These are phyloP conservation scores for Zaprionus camerounensis DNA, from an alignment of 1,140 invertebrate genomes.

Conservation along the genomic window DNA sequence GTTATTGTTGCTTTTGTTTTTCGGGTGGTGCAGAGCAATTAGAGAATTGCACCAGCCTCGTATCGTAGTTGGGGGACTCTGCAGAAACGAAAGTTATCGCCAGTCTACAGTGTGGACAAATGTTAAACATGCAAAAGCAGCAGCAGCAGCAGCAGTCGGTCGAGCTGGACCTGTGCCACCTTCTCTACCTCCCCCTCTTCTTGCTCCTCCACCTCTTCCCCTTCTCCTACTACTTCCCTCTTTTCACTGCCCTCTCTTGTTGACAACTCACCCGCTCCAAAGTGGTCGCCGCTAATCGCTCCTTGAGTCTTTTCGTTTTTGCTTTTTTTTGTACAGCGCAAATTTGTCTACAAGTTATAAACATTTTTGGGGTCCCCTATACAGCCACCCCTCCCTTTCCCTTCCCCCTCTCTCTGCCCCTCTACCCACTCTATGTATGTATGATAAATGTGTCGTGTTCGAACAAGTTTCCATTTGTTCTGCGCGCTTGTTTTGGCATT, in stretches of 20 bases:
- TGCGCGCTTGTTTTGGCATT: constrained; percentile 43
- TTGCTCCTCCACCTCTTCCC: not conserved
- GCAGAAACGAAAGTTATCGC: constrained; percentile 65
- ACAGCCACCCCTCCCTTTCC: constrained; percentile 13
- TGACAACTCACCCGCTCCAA: not conserved
- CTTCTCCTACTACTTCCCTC: too few relatives aligned
- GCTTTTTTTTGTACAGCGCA: constrained; percentile 32
- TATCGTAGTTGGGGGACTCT: constrained; percentile 4
- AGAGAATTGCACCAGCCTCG: constrained; percentile 58
- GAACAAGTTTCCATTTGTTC: constrained; percentile 71
- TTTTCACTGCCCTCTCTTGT: not conserved
- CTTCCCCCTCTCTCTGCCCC: not conserved
- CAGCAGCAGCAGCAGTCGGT: constrained; percentile 1
- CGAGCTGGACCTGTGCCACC: not conserved
- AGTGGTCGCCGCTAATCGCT: constrained; percentile 32
- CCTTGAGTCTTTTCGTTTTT: constrained; percentile 14
- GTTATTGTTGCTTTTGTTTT: not conserved
- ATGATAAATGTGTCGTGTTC: constrained; percentile 75
- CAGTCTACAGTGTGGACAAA: constrained; percentile 56
- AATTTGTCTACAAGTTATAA: constrained; percentile 73
- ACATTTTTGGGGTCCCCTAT: constrained; percentile 43
- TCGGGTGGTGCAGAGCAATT: constrained; percentile 61
- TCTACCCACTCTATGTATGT: constrained; percentile 9
- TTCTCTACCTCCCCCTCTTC: not conserved
- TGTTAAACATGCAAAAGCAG: constrained; percentile 65